These are phyloP conservation scores for Stratiomys singularior DNA, from an alignment of 2,888 invertebrate genomes.

Conservation along the genomic window DNA sequence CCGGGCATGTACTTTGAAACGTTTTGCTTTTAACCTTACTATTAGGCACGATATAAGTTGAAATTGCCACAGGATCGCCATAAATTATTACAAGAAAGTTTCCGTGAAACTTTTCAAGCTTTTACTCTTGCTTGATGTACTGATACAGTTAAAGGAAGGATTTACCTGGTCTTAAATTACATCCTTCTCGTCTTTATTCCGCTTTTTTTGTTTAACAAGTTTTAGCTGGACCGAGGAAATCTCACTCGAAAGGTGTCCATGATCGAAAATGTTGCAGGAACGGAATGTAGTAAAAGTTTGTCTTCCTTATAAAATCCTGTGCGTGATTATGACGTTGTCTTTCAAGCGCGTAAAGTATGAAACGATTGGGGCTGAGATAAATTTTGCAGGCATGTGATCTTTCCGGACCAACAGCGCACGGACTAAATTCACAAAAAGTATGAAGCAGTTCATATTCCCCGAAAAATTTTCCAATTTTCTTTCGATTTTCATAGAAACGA, in stretches of 20 bases:
- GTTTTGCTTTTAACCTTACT: conserved; percentile 1
- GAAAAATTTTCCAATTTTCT: too few relatives aligned
- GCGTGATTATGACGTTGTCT: conserved; percentile 8
- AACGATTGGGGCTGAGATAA: background rate
- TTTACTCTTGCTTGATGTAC: background rate
- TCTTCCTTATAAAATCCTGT: background rate
- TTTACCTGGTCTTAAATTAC: background rate
- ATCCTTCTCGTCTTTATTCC: too few relatives aligned
- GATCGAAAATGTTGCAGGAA: background rate
- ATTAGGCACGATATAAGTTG: conserved; percentile 34
- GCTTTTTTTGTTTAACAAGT: too few relatives aligned
- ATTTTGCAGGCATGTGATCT: background rate
- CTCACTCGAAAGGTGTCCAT: background rate
- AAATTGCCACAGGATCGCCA: conserved; percentile 41
- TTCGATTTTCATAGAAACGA: too few relatives aligned
- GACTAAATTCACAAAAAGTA: too few relatives aligned
- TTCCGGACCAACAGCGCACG: background rate
- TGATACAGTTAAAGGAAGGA: background rate
- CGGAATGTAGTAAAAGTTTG: background rate
- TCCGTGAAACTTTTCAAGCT: conserved; percentile 2
- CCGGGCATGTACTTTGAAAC: background rate
- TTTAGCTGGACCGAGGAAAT: background rate
- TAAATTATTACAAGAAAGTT: conserved; percentile 33
- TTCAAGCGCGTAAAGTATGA: background rate
- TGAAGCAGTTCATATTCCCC: too few relatives aligned